phyloP scores from a whole-genome alignment of 2,797 vertebrate genomes.

The Pterois miles region DNA sequence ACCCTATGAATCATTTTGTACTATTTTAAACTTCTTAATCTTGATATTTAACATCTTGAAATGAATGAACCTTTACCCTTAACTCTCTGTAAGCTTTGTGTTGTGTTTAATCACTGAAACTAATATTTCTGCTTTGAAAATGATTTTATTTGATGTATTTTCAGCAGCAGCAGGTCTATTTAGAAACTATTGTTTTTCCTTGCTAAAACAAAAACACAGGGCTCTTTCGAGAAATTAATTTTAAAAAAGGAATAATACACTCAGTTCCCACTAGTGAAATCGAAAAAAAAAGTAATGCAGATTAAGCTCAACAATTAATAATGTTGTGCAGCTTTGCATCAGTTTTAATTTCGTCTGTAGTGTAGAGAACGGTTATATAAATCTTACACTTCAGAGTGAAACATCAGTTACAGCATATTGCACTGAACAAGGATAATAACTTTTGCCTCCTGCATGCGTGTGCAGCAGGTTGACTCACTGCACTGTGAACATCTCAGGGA shows the following conservation, averaged over 20 bases:
- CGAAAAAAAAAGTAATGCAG: not conserved
- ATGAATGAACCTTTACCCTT: no score
- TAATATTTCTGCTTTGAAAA: not conserved
- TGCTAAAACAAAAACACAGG: not conserved
- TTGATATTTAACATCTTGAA: not conserved
- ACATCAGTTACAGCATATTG: not conserved
- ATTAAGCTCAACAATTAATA: not conserved
- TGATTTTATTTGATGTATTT: not conserved
- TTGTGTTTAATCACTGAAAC: not conserved
- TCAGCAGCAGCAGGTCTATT: not conserved
- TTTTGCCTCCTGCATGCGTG: not conserved
- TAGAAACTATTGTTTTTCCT: not conserved
- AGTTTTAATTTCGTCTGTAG: not conserved
- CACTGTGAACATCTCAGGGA: conserved; percentile 28
- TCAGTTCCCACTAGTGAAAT: not conserved
- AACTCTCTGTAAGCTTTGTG: not conserved
- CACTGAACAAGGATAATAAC: not conserved
- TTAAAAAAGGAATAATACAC: not conserved
- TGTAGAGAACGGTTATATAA: not conserved
- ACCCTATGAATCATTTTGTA: not conserved
- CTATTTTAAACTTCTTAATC: not conserved
- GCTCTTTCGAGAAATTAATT: not conserved
- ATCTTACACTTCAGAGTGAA: not conserved
- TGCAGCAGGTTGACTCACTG: not conserved
- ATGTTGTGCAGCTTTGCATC: not conserved